Evolutionary conservation across 2,888 invertebrate genomes (phyloP), one percentile per base, ranked within the genome.

Genomic region (Eulithis testata): DNA sequence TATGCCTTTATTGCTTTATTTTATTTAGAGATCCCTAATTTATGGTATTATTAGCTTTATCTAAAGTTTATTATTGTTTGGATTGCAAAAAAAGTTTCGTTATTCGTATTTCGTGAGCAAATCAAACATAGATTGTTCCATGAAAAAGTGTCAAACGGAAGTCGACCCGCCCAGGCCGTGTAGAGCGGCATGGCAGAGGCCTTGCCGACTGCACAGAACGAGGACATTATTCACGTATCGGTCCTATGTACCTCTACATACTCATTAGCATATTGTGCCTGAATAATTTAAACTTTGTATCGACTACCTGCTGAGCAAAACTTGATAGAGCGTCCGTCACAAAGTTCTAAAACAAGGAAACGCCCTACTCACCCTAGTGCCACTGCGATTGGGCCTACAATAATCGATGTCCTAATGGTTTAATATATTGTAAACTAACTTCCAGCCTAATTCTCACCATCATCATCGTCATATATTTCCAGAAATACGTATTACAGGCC

Each of bases 101-200:
- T 7, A 5, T 37, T 37, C 37, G 8, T 47, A 14, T 21, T 47
- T 47, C 9, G 3, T 14, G 47, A 47, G 8, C 14, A 47, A 14
- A 47, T 14, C 47, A 21, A 14, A 14, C 21, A 9, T 47, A 47
- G 3, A n/a, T n/a, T 0, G 47, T 21, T 21, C 21, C 21, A 21
- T 21, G 21, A 21, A 21, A 21, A 1, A 21, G 21, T 21, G 21
- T 21, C 21, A 21, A 21, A 2, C 21, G 21, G 21, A 21, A 21
- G 21, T 21, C 21, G 21, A 21, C 60, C 59, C 59, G 52, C 60
- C 60, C 60, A 53, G 45, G 50, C 50, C 43, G 62, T 62, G 62
- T 56, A 62, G 55, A 56, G 55, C 62, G 62, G 55, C 27, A 27
- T 56, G 62, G 55, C 27, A 27, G 43, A 44, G 55, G 7, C 52